Conservation (phyloP, 1,140 invertebrate species). For the Brachionus angularis region DNA sequence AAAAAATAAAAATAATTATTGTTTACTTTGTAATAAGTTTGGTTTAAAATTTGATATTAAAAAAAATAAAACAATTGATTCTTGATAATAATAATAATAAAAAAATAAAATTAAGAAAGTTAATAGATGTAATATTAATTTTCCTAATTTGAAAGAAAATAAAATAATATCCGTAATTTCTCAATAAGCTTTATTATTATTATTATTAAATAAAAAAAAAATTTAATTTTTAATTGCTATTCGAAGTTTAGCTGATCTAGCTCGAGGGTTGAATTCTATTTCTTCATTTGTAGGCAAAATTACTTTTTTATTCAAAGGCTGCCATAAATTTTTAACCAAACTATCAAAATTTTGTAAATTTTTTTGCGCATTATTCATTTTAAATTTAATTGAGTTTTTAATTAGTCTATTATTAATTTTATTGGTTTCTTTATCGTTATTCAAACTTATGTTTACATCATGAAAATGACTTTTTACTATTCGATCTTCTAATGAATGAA, state of each 20-base stretch:
- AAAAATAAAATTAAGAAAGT: too few species aligned
- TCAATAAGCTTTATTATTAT: not conserved
- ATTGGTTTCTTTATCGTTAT: not conserved
- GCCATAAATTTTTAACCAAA: conserved; percentile 69
- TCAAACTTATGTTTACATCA: conserved; percentile 60
- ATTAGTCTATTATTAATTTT: too few species aligned
- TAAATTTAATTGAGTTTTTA: conserved; percentile 18
- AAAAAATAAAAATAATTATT: too few species aligned
- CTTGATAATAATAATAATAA: too few species aligned
- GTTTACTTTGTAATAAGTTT: too few species aligned
- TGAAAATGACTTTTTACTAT: conserved; percentile 83
- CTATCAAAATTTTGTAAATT: conserved; percentile 63
- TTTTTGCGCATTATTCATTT: conserved; percentile 52
- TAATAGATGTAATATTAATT: too few species aligned
- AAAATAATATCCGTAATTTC: not conserved
- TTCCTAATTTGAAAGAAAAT: not conserved
- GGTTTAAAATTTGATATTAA: too few species aligned
- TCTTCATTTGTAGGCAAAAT: conserved; percentile 69
- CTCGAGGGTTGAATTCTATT: conserved; percentile 72
- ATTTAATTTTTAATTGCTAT: conserved; percentile 29
- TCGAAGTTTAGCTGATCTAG: conserved; percentile 79
- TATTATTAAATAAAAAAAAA: not conserved
- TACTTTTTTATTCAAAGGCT: conserved; percentile 74
- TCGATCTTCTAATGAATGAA: conserved; percentile 90
- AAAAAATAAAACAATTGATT: too few species aligned